phyloP scores from a whole-genome alignment of 2,888 invertebrate species.

The Barypeithes pellucidus region DNA sequence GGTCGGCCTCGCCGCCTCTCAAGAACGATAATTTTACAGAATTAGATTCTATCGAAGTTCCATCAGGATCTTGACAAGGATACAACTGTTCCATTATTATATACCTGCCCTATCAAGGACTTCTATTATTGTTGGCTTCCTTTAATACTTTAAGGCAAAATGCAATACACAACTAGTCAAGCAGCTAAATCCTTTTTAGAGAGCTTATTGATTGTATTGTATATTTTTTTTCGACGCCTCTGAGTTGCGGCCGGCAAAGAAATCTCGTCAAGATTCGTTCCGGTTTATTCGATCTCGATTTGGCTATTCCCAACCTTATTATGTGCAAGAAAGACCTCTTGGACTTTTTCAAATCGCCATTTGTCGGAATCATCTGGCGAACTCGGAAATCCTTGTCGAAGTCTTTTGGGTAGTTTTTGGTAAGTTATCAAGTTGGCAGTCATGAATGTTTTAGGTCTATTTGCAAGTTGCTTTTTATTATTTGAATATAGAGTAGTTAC shows the following conservation, averaged over 20 bases:
- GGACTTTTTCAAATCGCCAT: conserved; percentile 16
- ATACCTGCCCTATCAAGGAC: too few species aligned
- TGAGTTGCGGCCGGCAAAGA: neutral
- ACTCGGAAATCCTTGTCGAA: neutral
- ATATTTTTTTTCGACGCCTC: neutral
- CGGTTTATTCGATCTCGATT: conserved; percentile 17
- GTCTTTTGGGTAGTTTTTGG: neutral
- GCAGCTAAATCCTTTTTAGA: too few species aligned
- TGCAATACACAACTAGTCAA: too few species aligned
- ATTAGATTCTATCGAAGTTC: too few species aligned
- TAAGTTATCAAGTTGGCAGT: neutral
- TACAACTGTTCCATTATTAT: too few species aligned
- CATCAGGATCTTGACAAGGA: too few species aligned
- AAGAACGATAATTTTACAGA: too few species aligned
- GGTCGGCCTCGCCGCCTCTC: too few species aligned
- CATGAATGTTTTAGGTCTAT: neutral
- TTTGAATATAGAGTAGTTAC: neutral
- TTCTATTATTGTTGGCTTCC: too few species aligned
- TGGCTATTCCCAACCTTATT: conserved; percentile 21
- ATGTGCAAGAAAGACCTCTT: conserved; percentile 2
- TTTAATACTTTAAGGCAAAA: too few species aligned
- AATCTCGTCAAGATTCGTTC: conserved; percentile 2
- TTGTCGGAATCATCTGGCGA: conserved; percentile 7
- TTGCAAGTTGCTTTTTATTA: neutral
- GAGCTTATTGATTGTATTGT: too few species aligned